These are phyloP conservation scores for Cyclura pinguis DNA, from an alignment of 2,797 vertebrate genomes.

Conservation along the genomic window DNA sequence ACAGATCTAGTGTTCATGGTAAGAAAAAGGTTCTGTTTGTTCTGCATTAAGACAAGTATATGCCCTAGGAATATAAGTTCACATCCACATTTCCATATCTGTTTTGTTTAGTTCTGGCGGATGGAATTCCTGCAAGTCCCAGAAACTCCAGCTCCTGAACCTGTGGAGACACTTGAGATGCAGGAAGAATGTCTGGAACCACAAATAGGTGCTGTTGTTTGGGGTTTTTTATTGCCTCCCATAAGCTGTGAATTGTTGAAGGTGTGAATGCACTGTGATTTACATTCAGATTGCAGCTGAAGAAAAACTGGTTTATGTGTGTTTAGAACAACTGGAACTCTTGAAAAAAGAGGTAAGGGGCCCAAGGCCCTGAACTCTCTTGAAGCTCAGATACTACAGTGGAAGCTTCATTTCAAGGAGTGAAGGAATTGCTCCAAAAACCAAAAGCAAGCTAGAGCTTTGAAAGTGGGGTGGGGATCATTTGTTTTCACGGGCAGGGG, in stretches of 20 bases:
- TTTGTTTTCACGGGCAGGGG: neutral
- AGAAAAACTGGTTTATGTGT: neutral
- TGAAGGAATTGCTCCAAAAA: too few species aligned
- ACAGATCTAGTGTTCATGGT: neutral
- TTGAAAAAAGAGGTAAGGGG: neutral
- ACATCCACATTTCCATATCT: neutral
- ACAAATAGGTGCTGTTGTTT: conserved; percentile 87
- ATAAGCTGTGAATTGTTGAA: accelerated
- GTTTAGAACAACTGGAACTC: neutral
- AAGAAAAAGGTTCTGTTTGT: neutral
- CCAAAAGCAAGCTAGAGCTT: neutral
- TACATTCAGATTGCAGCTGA: neutral
- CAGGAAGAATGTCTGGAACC: conserved; percentile 91
- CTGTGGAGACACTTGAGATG: conserved; percentile 87
- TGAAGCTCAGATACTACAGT: neutral
- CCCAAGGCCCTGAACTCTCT: neutral
- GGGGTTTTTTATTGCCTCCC: neutral
- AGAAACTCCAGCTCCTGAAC: conserved; percentile 95
- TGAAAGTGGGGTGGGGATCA: neutral
- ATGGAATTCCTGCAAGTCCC: conserved; percentile 99
- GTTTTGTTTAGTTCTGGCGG: conserved; percentile 91
- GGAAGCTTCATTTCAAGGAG: neutral
- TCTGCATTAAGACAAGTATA: neutral
- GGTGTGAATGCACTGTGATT: neutral
- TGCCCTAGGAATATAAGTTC: neutral